Evolutionary conservation across 1,140 invertebrate species (phyloP), one percentile per base, ranked within the genome.

Genomic region (Chrysopa pallens): DNA sequence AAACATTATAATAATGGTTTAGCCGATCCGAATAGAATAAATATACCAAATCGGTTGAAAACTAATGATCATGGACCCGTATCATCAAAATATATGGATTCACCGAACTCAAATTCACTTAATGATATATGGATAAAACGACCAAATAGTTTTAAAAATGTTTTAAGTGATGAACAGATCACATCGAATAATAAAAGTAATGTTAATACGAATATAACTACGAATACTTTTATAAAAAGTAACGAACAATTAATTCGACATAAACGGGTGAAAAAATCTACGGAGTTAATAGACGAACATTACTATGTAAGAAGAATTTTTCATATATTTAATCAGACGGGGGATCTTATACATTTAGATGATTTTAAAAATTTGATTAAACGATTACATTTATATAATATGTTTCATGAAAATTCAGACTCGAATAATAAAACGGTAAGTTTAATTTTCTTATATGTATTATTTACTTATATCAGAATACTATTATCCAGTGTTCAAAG

Each of bases 311-410:
- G 50, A 12, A 38, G 51, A 9, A 40, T 46, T 15, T 36, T 37
- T 17, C 55, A 57, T 42, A 50, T 57, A 14, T 17, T 12, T 35
- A 11, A 29, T n/a, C 36, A 37, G 29, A 31, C 17, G 17, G 68
- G 69, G 6, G 65, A 68, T 7, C 73, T 64, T 12, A 70, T 82
- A 63, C 74, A 72, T 47, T 53, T 78, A 45, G 66, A 69, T 0
- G 76, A 73, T 23, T 80, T 84, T 47, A 70, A 78, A 48, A 69
- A 61, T 36, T 68, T 84, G 56, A 55, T 83, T 1, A 59, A 67
- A 42, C 70, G 68, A 17, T 51, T 83, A 43, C 69, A 74, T 40
- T 60, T 82, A 31, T 36, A 48, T 13, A 46, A 50, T 23, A 27
- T 50, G 28, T 14, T 51, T 31, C 39, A 46, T 8, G 52, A 65